phyloP scores from a whole-genome alignment of 2,888 invertebrate species.

The Brachyptera risi region DNA sequence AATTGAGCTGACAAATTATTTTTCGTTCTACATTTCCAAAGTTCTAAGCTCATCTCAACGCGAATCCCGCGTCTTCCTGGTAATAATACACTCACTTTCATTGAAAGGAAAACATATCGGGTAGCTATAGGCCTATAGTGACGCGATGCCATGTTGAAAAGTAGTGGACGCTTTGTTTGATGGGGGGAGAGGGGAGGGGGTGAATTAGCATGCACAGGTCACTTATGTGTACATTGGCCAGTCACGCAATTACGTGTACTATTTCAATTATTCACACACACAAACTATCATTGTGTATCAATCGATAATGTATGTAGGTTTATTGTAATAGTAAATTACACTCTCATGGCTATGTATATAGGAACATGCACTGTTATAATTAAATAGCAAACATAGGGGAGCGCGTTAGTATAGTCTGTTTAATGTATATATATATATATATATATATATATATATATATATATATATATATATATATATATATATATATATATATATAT shows the following conservation, averaged over 20 bases:
- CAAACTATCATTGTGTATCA: slow-evolving; percentile 30
- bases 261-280: slow-evolving; percentile 31
- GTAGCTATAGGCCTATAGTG: too few relatives aligned
- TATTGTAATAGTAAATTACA: slow-evolving; percentile 16
- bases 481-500: too few relatives aligned
- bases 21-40: too few relatives aligned
- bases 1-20: too few relatives aligned
- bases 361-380: slow-evolving; percentile 26
- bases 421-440: too few relatives aligned
- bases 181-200: neutral
- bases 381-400: slow-evolving; percentile 30
- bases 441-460: too few relatives aligned
- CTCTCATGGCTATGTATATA: slow-evolving; percentile 7
- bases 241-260: slow-evolving; percentile 32
- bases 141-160: too few relatives aligned
- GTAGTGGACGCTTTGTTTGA: neutral
- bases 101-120: too few relatives aligned
- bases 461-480: too few relatives aligned
- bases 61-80: too few relatives aligned
- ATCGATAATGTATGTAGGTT: slow-evolving; percentile 20
- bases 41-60: too few relatives aligned
- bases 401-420: neutral
- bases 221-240: slow-evolving; percentile 30
- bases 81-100: too few relatives aligned
- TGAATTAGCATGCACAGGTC: slow-evolving; percentile 20